These are phyloP conservation scores for Spodoptera exigua DNA, from an alignment of 2,888 invertebrate genomes.

Conservation along the genomic window DNA sequence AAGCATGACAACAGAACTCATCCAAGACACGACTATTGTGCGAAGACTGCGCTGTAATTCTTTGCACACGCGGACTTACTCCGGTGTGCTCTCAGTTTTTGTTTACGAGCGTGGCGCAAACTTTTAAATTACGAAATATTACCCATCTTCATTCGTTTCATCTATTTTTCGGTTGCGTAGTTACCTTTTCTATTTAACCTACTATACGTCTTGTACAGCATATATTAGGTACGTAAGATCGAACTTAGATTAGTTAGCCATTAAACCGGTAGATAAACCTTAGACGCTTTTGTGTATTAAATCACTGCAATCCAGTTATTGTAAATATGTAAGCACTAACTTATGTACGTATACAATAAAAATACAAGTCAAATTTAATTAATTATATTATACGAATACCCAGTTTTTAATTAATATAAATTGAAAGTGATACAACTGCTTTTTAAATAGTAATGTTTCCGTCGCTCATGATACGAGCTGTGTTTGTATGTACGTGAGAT, in stretches of 20 bases:
- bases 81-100: slow-evolving; percentile 45
- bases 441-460: slow-evolving; percentile 42
- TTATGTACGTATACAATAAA: slow-evolving; percentile 29
- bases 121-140: slow-evolving; percentile 50
- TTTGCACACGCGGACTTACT: slow-evolving; percentile 47
- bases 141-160: slow-evolving; percentile 53
- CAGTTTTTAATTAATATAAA: slow-evolving; percentile 27
- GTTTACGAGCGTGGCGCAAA: slow-evolving; percentile 58
- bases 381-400: slow-evolving; percentile 37
- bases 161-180: slow-evolving; percentile 58
- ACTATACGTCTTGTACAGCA: slow-evolving; percentile 56
- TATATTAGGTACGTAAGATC: slow-evolving; percentile 49
- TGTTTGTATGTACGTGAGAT: slow-evolving; percentile 35
- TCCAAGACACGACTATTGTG: slow-evolving; percentile 50
- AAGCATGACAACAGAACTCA: slow-evolving; percentile 48
- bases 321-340: slow-evolving; percentile 54
- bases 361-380: slow-evolving; percentile 20
- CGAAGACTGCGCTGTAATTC: slow-evolving; percentile 50
- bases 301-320: slow-evolving; percentile 48
- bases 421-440: slow-evolving; percentile 39
- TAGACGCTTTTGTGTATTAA: slow-evolving; percentile 57
- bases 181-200: slow-evolving; percentile 53
- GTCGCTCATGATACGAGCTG: slow-evolving; percentile 43
- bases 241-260: slow-evolving; percentile 50
- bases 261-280: slow-evolving; percentile 44